A percentile compares a stretch with the other conserved stretches of the same genome.
These are phyloP conservation scores for Tenrec ecaudatus DNA, from an alignment of 2,113 vertebrate genomes.

Conservation along the genomic window DNA sequence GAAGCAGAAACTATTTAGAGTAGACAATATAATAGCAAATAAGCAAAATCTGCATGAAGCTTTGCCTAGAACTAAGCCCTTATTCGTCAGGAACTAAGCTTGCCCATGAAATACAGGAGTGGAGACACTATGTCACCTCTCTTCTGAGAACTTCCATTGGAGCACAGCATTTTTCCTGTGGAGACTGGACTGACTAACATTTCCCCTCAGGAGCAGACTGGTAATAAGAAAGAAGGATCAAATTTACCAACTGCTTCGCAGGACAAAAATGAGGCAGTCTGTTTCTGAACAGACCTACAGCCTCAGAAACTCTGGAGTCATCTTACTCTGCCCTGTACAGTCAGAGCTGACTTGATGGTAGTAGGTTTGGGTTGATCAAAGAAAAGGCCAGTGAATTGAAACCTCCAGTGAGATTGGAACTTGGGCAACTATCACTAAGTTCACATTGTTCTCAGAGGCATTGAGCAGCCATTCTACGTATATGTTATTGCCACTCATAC, in stretches of 20 bases:
- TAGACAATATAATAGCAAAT: slow-evolving; percentile 15
- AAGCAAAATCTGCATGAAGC: slow-evolving; percentile 48
- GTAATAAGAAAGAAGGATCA: no score
- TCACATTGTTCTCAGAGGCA: slow-evolving; percentile 6
- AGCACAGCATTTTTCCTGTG: not conserved
- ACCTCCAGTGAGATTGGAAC: not conserved
- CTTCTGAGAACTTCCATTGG: not conserved
- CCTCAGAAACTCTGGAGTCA: no score
- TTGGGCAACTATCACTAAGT: not conserved
- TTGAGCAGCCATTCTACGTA: not conserved
- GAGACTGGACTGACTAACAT: not conserved
- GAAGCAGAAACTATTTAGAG: slow-evolving; percentile 54
- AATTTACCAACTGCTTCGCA: no score
- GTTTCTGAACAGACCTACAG: no score
- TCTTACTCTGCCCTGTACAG: no score
- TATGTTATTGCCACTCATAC: not conserved
- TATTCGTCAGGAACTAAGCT: slow-evolving; percentile 24
- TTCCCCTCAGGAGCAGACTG: no score
- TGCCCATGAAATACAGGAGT: not conserved
- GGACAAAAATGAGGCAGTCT: no score
- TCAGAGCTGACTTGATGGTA: no score
- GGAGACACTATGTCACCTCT: not conserved
- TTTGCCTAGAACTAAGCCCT: not conserved
- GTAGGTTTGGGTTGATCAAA: not conserved
- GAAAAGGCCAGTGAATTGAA: not conserved